Base-by-base conservation (phyloP, 2,113 vertebrate species). In the Ovibos moschatus region DNA sequence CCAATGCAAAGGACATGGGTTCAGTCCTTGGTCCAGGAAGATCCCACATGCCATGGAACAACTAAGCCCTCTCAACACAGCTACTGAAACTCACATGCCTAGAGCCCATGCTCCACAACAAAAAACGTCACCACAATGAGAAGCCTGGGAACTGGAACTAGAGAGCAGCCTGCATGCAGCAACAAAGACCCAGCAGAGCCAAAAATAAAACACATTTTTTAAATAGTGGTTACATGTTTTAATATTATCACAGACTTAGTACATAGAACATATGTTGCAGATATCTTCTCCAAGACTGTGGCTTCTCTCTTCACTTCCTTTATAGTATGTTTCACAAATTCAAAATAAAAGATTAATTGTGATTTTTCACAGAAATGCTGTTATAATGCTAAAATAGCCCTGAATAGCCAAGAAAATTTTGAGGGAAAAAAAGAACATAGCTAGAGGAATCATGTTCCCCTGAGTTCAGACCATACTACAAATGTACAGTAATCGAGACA, bases 281-380 rank as follows among this genome's bases (percentile, higher is more conserved):
- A 19, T 28, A 33, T 79, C 45, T 50, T 79, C 45, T 79, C 76
- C 8, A 79, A 50, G 45, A 79, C 15, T 78, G 7, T 47, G 76
- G 43, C 76, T 79, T 79, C 2, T 50, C 28, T 50, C 45, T 79
- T 79, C 45, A 50, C 76, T 79, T 79, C 28, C 16, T 50, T 79
- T 33, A 19, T 19, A 47, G 45, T 50, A 50, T 50, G 33, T 45
- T 96, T 92, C 25, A 94, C 47, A 43, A 36, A 55, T 87, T 27
- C 95, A 45, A 87, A 90, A 95, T 45, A 27, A 62, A 93, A 84
- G 36, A 87, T 50, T 43, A 55, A 60, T 92, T 78, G 11, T 91
- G 51, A 36, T 53, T 79, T 87, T 94, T 17, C 74, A 74, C 28
- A 85, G 16, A 94, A 92, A 88, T 74, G 62, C 14, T 93, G 33